Evolutionary conservation across 2,888 invertebrate species (phyloP), one percentile per base, ranked within the genome.

Genomic region (Meghimatium bilineatum): DNA sequence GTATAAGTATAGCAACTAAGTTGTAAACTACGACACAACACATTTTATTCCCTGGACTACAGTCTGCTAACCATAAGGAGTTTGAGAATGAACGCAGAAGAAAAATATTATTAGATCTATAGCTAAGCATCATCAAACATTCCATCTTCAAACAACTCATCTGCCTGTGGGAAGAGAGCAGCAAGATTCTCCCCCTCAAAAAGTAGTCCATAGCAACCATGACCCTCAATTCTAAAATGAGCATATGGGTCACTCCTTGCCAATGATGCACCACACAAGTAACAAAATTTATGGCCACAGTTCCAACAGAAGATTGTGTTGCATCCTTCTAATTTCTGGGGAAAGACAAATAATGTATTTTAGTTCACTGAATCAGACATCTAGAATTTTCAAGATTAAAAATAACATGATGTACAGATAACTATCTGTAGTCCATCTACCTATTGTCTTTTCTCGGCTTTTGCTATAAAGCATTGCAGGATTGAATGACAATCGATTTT

Each of bases 261-360:
- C 20, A 84, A 8, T 2, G 67, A 26, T 6, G 26, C 44, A 23
- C 74, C 74, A 52, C 84, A 84, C 44, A 84, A 74, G 44, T 74
- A 84, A 60, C 84, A 84, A 49, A 84, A 79, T n/a, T 49, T 63
- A 14, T 66, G 67, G 38, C 84, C 84, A 67, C 84, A 84, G 5
- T 32, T 75, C 29, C n/a, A 36, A 60, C 84, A 84, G 67, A 52
- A 44, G 80, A 84, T 80, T 17, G 36, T 8, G 32, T 84, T 84
- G 75, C 84, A 84, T n/a, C 84, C 84, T 56, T 66, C 52, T 23
- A 52, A 17, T 49, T 84, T 84, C 84, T 84, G 79, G 2, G 14
- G 20, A 32, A 60, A 38, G 36, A 36, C n/a, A 49, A 23, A 17
- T 29, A 6, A 32, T 1, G 2, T 3, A 75, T n/a, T n/a, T n/a